phyloP scores from a whole-genome alignment of 2,888 invertebrate species.

The Oasisia sp. region DNA sequence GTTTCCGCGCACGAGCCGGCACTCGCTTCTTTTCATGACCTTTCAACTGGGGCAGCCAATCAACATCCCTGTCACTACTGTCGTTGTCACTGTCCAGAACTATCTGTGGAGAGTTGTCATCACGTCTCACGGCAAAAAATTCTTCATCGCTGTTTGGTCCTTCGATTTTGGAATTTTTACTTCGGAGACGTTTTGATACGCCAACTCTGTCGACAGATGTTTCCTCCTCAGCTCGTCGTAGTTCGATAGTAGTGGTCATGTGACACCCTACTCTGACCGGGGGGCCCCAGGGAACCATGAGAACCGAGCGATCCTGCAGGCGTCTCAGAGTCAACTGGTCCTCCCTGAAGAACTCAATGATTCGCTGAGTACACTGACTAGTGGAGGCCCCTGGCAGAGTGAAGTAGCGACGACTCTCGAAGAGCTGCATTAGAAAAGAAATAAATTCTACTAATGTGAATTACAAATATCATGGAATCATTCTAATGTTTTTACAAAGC shows the following conservation, averaged over 20 bases:
- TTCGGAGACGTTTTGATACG: not conserved
- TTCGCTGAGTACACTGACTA: not conserved
- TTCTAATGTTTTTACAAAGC: no score
- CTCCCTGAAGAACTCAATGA: conserved; percentile 13
- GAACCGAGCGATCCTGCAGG: not conserved
- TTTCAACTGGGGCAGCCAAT: not conserved
- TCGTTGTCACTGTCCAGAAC: not conserved
- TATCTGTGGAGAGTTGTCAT: not conserved
- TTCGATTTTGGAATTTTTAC: not conserved
- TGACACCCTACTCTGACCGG: not conserved
- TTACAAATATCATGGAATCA: not conserved
- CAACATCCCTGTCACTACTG: not conserved
- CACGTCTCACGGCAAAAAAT: not conserved
- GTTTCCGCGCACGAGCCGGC: not conserved
- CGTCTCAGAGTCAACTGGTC: not conserved
- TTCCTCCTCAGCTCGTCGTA: not conserved
- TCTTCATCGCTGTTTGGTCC: not conserved
- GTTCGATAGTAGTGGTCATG: not conserved
- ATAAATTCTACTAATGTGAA: not conserved
- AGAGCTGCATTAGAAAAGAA: not conserved
- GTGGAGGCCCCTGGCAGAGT: not conserved
- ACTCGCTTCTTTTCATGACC: not conserved
- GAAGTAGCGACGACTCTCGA: not conserved
- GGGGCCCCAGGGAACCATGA: not conserved
- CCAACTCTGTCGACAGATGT: not conserved